Percentiles rank a stretch among this genome's conserved stretches.
phyloP scores from a whole-genome alignment of 2,888 invertebrate genomes.

The Drosophila bunnanda region DNA sequence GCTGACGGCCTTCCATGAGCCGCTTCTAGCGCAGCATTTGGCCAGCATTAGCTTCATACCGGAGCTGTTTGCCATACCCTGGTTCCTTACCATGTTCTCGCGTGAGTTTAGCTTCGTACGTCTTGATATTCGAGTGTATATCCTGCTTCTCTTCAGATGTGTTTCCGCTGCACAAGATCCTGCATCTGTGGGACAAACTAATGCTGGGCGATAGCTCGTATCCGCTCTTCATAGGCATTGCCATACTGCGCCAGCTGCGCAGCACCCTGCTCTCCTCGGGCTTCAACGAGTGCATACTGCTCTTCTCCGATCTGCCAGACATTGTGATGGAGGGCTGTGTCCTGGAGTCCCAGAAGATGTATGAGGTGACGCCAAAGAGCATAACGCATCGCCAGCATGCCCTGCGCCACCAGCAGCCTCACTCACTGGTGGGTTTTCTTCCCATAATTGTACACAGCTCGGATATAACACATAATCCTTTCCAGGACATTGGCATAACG shows the following conservation, averaged over 20 bases:
- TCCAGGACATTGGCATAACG: conserved; percentile 87
- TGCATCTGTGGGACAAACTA: conserved; percentile 98
- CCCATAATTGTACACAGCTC: too few relatives aligned
- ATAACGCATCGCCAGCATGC: conserved; percentile 94
- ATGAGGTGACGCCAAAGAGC: conserved; percentile 91
- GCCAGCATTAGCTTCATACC: conserved; percentile 97
- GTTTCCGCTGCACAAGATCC: conserved; percentile 98
- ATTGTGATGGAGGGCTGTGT: conserved; percentile 98
- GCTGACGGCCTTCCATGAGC: conserved; percentile 97
- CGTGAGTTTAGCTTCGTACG: conserved; percentile 88
- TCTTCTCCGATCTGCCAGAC: conserved; percentile 99
- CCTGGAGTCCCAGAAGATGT: conserved; percentile 93
- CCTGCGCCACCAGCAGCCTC: conserved; percentile 83
- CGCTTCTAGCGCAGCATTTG: conserved; percentile 95
- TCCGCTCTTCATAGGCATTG: conserved; percentile 97
- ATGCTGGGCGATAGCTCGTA: conserved; percentile 96
- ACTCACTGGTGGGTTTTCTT: conserved; percentile 82
- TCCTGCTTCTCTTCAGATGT: conserved; percentile 90
- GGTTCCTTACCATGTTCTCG: conserved; percentile 99
- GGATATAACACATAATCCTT: too few relatives aligned
- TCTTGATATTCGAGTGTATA: neutral
- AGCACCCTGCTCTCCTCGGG: conserved; percentile 93
- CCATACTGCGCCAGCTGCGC: conserved; percentile 94
- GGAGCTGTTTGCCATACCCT: conserved; percentile 98
- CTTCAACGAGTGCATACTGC: conserved; percentile 98